phyloP scores from a whole-genome alignment of 30 jellyfish, hydroid and myxozoan species.

The Cassiopea andromeda region DNA sequence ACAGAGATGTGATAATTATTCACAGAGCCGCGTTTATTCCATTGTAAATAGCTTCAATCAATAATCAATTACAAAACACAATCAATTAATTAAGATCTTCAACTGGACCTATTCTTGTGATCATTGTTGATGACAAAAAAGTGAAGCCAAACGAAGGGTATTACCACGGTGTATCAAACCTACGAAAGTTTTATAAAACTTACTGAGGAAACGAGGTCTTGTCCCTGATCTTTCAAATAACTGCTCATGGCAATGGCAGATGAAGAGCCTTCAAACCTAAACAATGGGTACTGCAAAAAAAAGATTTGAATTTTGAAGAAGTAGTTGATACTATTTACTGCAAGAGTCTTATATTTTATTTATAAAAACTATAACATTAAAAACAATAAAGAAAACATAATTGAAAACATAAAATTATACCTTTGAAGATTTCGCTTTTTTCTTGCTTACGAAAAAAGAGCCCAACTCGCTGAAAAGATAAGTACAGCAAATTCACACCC shows the following conservation, averaged over 20 bases:
- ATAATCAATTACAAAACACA: too few relatives aligned
- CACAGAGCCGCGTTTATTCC: too few relatives aligned
- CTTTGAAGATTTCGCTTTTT: slow-evolving; percentile 66
- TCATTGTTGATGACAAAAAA: too few relatives aligned
- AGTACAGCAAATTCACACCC: background rate
- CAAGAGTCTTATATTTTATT: background rate
- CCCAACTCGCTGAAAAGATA: slow-evolving; percentile 54
- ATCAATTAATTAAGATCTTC: too few relatives aligned
- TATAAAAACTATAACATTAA: background rate
- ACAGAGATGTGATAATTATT: too few relatives aligned
- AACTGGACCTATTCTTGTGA: too few relatives aligned
- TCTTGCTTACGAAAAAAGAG: slow-evolving; percentile 69
- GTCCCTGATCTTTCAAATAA: slow-evolving; percentile 94
- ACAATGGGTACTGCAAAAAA: slow-evolving; percentile 75
- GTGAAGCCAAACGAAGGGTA: too few relatives aligned
- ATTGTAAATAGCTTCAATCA: too few relatives aligned
- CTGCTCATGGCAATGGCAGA: slow-evolving; percentile 99
- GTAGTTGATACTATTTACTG: too few relatives aligned
- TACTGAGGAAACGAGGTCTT: slow-evolving; percentile 90
- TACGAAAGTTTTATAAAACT: background rate
- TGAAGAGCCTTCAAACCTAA: slow-evolving; percentile 97
- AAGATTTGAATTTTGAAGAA: background rate
- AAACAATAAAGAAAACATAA: background rate
- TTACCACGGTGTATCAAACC: too few relatives aligned
- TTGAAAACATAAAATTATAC: background rate